Evolutionary conservation across 2,113 vertebrate species (phyloP).

Genomic region (Vulpes vulpes): DNA sequence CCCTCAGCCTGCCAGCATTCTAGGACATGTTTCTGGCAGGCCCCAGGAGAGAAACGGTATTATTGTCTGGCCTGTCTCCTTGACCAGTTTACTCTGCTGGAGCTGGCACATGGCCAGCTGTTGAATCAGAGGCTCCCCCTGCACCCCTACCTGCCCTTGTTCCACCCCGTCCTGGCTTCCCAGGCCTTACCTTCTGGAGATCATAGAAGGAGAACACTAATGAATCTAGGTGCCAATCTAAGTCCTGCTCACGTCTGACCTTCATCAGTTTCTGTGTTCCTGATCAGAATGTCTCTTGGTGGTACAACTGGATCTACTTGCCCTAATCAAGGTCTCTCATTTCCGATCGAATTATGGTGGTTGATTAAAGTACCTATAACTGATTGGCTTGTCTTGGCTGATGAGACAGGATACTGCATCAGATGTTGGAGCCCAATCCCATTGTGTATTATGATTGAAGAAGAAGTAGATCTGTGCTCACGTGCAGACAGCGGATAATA

Average conservation of each 20-base stretch:
- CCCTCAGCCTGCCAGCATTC: constrained; percentile 17
- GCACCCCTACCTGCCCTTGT: neutral
- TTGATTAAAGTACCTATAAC: neutral
- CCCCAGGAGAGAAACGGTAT: neutral
- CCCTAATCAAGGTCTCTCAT: neutral
- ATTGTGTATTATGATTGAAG: neutral
- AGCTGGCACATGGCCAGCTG: neutral
- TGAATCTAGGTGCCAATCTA: neutral
- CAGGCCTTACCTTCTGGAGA: neutral
- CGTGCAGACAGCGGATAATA: neutral
- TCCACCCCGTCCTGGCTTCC: neutral
- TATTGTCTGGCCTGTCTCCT: neutral
- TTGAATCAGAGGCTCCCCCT: neutral
- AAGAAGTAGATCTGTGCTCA: neutral
- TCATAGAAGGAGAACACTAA: neutral
- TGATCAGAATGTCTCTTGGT: neutral
- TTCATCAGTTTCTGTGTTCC: neutral
- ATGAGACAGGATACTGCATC: neutral
- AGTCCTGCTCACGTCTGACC: neutral
- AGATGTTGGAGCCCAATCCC: neutral
- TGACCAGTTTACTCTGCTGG: neutral
- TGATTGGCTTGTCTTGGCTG: neutral
- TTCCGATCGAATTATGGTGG: neutral
- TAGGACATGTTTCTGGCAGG: constrained; percentile 55
- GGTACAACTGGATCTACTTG: neutral